phyloP scores from a whole-genome alignment of 37 sponge, comb jelly and placozoan species.

The Halichondria panicea region DNA sequence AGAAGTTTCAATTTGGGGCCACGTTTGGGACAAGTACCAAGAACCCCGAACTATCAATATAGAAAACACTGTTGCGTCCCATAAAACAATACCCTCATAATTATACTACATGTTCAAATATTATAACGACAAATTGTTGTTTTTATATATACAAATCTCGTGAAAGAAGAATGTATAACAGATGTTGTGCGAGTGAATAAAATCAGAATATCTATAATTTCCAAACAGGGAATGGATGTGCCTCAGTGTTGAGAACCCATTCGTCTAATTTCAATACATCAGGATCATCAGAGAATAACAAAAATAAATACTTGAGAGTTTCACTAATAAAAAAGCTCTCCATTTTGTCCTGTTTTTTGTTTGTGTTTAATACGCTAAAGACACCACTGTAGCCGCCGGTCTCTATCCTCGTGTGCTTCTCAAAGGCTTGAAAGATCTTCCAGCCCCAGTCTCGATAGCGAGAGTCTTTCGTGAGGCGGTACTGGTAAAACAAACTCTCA shows the following conservation, averaged over 20 bases:
- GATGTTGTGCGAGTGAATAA: too few species aligned
- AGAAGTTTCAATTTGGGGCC: slow-evolving; percentile 70
- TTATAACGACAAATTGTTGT: too few species aligned
- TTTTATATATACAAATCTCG: too few species aligned
- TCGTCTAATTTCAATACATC: slow-evolving; percentile 60
- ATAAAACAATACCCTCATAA: too few species aligned
- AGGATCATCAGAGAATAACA: slow-evolving; percentile 76
- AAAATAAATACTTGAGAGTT: slow-evolving; percentile 86
- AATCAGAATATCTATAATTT: too few species aligned
- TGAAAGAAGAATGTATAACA: too few species aligned
- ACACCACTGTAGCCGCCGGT: slow-evolving; percentile 72
- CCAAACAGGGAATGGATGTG: slow-evolving; percentile 88
- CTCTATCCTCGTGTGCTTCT: slow-evolving; percentile 53
- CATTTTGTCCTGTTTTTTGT: slow-evolving; percentile 59
- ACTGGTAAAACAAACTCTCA: slow-evolving; percentile 88
- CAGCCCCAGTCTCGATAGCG: slow-evolving; percentile 90
- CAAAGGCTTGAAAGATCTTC: slow-evolving; percentile 89
- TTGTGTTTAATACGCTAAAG: slow-evolving; percentile 23
- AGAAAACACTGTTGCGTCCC: too few species aligned
- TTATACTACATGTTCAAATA: too few species aligned
- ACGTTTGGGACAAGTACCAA: slow-evolving; percentile 74
- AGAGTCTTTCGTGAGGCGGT: slow-evolving; percentile 71
- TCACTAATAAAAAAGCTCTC: slow-evolving; percentile 90
- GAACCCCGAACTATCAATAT: too few species aligned
- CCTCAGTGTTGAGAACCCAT: slow-evolving; percentile 94